A percentile compares a stretch with the other conserved stretches of the same genome.
Evolutionary conservation across 2,113 vertebrate species (phyloP).

Genomic region (Peromyscus leucopus): DNA sequence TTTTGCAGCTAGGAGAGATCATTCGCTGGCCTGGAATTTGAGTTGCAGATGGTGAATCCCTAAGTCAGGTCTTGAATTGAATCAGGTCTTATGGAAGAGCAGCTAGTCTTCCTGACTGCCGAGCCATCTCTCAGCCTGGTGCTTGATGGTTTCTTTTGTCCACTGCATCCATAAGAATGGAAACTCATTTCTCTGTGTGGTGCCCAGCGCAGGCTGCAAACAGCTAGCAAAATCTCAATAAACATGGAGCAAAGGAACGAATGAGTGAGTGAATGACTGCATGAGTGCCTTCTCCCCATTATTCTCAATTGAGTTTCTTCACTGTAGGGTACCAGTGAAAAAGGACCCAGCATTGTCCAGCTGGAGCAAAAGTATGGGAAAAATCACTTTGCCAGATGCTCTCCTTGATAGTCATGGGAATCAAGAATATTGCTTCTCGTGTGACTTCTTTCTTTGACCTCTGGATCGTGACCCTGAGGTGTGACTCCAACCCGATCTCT

Average conservation of each 20-base stretch:
- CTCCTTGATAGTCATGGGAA: conserved; percentile 12
- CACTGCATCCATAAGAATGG: background rate
- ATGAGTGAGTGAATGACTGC: background rate
- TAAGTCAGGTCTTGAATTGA: background rate
- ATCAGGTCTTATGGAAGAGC: background rate
- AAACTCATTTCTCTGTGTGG: background rate
- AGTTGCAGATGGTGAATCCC: background rate
- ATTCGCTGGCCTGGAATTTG: background rate
- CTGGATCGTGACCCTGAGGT: background rate
- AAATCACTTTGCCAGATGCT: background rate
- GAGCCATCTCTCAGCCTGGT: background rate
- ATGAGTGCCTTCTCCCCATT: background rate
- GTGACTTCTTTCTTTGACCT: background rate
- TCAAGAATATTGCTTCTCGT: background rate
- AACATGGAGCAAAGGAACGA: background rate
- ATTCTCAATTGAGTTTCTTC: background rate
- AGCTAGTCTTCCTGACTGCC: background rate
- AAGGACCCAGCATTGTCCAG: background rate
- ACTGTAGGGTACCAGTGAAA: background rate
- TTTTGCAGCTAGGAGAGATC: background rate
- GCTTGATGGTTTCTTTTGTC: background rate
- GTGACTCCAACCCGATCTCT: background rate
- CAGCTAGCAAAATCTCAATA: background rate
- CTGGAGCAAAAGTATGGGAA: background rate
- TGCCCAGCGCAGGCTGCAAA: background rate